A percentile compares a stretch with the other conserved stretches of the same genome.
Conservation (phyloP, 37 sponge, comb jelly and placozoan genomes). For the Diacarnus erythraeanus region DNA sequence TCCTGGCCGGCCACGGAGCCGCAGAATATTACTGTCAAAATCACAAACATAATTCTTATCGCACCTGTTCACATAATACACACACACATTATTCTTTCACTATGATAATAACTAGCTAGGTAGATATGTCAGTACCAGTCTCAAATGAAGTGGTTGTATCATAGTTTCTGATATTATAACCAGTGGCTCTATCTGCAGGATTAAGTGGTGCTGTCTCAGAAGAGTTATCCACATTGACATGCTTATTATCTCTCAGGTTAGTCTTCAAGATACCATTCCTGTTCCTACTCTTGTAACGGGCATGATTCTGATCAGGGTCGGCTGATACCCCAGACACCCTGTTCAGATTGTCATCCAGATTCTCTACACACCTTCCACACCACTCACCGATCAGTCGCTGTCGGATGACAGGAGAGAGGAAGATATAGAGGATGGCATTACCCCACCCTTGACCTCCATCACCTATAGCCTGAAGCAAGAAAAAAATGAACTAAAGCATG, state of each 20-base stretch:
- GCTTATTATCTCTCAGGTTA: neutral
- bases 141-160: constrained; percentile 13
- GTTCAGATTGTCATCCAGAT: neutral
- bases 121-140: neutral
- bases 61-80: too few relatives aligned
- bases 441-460: constrained; percentile 83
- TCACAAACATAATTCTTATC: too few relatives aligned
- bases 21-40: too few relatives aligned
- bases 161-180: constrained; percentile 24
- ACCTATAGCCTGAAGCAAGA: constrained; percentile 54
- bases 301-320: neutral
- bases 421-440: constrained; percentile 69
- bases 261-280: neutral
- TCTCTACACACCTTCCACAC: constrained; percentile 7
- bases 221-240: neutral
- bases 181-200: neutral
- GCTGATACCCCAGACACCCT: neutral
- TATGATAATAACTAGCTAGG: too few relatives aligned
- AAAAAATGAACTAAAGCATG: neutral
- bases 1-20: too few relatives aligned
- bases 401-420: constrained; percentile 55
- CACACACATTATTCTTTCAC: too few relatives aligned
- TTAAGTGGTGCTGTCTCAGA: neutral
- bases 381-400: neutral
- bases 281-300: too few relatives aligned